Base-by-base conservation (phyloP, 2,797 vertebrate genomes). In the Arnoldichthys spilopterus region DNA sequence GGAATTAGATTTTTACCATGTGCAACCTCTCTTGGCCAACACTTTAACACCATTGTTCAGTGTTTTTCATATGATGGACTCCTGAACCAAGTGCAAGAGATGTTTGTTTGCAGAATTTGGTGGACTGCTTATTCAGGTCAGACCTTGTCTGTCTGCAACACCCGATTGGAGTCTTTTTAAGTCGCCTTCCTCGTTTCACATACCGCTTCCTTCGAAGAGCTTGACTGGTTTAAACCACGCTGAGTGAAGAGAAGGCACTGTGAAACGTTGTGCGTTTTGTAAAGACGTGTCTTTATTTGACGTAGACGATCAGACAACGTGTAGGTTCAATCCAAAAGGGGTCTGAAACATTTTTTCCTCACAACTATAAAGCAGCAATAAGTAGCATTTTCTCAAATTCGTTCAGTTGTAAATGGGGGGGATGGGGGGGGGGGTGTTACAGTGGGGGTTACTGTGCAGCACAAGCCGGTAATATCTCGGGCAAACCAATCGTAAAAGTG, bases 361-460 rank as follows among this genome's bases (percentile, higher is more conserved):
- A n/a, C 15, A 64, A 13, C 62, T 37, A 8, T 61, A 45, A 45
- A 64, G 72, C 78, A 76, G 49, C 67, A 64, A 76, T 70, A 64
- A 45, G 79, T 80, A 80, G 79, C 79, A 72, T 80, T 76, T 63
- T 53, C 13, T 40, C 40, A 7, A 32, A 67, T 7, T 16, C 11
- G 40, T 15, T 3, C 22, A 32, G n/a, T 69, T 56, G 28, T 49
- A 1, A 53, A 4, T 6, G 15, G 34, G 7, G 34, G 1, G 8
- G 20, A 4, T 1, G 28, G 30, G 6, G 8, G 8, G 6, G 7
- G 15, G 53, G 34, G n/a, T n/a, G n/a, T 70, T 69, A 69, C 47
- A 51, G 24, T 20, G 49, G 32, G 13, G 4, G 34, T 54, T 37
- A 18, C 8, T 37, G n/a, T 26, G 24, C 47, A 34, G 12, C 40